Base-by-base conservation (phyloP, 2,113 vertebrate species). In the Barbus barbus region DNA sequence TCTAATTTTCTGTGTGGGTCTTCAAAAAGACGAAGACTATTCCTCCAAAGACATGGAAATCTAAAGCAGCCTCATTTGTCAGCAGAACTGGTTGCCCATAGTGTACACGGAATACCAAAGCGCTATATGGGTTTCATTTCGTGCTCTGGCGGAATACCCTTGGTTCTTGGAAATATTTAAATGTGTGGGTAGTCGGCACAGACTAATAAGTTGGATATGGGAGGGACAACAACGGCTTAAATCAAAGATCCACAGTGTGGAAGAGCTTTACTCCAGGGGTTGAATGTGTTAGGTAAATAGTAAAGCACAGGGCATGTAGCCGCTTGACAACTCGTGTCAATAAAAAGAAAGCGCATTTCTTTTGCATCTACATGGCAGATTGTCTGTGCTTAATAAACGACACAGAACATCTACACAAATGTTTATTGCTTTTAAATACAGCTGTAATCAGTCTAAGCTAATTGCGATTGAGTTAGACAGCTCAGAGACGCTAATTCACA, bases 251-350 rank as follows among this genome's bases (percentile, higher is more conserved):
- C 38, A n/a, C 41, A 36, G 56, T 60, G 56, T 41, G 53, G 18
- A 53, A 78, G 51, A 81, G 77, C 63, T 63, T 61, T 84, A 77
- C 73, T 72, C 73, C 44, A 65, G 41, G 84, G 65, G 77, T 73
- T 78, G 51, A 61, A 78, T 51, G 81, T 86, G 90, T 82, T 86
- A 86, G 83, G 87, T 88, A 90, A 89, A 92, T 88, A 87, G 28
- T 33, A 69, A 53, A 81, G 28, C 44, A 51, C 5, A 33, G 46
- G n/a, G 6, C 61, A 81, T 24, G 72, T 48, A 76, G 46, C 67
- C 60, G 2, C 41, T 44, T 44, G 1, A 20, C 20, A 53, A 53
- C 6, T 20, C 51, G 8, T 81, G 26, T 56, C 65, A 77, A 82
- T 85, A 44, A 77, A 83, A 38, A 79, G 6, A 18, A 31, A 65